These are phyloP conservation scores for Himalopsyche kuldschensis DNA, from an alignment of 2,888 invertebrate genomes.

Conservation along the genomic window DNA sequence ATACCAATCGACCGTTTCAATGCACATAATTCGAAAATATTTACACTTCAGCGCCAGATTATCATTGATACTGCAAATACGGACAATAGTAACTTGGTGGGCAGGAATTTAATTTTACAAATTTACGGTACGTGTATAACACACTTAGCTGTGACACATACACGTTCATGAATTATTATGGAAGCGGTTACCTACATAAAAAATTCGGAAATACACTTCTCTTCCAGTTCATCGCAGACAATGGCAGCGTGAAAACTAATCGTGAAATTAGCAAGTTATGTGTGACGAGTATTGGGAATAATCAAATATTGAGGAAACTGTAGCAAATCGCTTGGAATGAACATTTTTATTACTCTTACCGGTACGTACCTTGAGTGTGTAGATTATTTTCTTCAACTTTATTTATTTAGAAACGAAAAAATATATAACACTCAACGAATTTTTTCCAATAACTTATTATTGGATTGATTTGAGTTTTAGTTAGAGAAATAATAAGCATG, in stretches of 20 bases:
- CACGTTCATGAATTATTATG: background rate
- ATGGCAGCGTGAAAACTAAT: background rate
- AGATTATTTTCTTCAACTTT: too few species aligned
- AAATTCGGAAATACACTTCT: background rate
- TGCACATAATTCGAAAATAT: background rate
- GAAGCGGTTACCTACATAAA: background rate
- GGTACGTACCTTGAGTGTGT: background rate
- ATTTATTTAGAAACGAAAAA: too few species aligned
- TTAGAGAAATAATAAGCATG: too few species aligned
- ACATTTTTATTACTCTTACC: background rate
- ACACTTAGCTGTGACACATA: background rate
- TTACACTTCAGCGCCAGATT: background rate
- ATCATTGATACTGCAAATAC: background rate
- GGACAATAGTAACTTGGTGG: background rate
- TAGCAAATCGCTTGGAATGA: background rate
- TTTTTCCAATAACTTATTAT: too few species aligned
- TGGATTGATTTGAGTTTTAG: too few species aligned
- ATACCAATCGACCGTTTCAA: background rate
- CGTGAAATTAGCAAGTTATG: background rate
- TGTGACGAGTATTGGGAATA: background rate
- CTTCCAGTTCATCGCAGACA: background rate
- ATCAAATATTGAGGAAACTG: background rate
- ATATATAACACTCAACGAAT: too few species aligned
- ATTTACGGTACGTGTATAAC: background rate
- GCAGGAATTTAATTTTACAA: background rate